Base-by-base conservation (phyloP, 2,113 vertebrate species). In the Dipodomys spectabilis region DNA sequence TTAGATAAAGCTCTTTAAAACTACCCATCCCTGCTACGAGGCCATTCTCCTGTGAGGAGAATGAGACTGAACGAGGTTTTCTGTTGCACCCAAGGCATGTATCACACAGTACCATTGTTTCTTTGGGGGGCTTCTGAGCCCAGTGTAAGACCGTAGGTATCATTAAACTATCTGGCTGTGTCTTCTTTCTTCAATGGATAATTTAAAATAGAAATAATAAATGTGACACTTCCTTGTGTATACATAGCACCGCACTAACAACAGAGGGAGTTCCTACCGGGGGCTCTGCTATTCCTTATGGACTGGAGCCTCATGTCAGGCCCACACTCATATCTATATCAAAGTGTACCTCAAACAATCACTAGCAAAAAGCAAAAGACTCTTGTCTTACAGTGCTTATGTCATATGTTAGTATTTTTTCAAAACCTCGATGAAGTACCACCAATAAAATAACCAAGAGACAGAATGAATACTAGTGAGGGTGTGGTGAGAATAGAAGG, bases 191-290 rank as follows among this genome's bases (percentile, higher is more conserved):
- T 92, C 89, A 73, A 44, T 95, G 95, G 91, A 92, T 90, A 94
- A 91, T 92, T 96, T 94, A 93, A 95, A 96, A 96, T 95, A 96
- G 92, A 93, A 96, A 96, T 91, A 95, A 94, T 96, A 97, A 97
- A 96, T 94, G 90, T 96, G 95, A 85, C 95, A 95, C 95, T 94
- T 97, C 86, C 65, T 92, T 93, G 92, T 96, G 65, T 78, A 87
- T 93, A 87, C 89, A 35, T 85, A 94, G 91, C 95, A 95, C 94
- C 84, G 95, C 96, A 75, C 84, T 94, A 87, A 82, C 80, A 88
- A 85, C 93, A 95, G 96, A 96, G 94, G 90, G 94, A 35, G 86
- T 77, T 95, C 96, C 91, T 96, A 96, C 84, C 7, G 8, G 22
- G 85, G 84, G 80, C 69, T 88, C 92, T 60, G 78, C 90, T 80